Evolutionary conservation across 2,797 vertebrate genomes (phyloP), one percentile per base, ranked within the genome.

Genomic region (Varecia variegata): DNA sequence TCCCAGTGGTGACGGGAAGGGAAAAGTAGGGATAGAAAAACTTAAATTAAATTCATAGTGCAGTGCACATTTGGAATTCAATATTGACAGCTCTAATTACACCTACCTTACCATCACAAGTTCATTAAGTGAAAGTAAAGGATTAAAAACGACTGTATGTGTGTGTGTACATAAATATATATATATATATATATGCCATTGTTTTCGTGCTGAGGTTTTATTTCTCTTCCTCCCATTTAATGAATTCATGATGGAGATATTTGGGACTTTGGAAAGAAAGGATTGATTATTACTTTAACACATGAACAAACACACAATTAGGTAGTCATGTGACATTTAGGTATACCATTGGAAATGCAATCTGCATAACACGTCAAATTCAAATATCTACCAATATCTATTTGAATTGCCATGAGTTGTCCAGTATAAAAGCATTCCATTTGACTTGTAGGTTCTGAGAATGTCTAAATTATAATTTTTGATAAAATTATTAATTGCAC

Each of bases 21-120:
- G 96, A 98, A 97, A 97, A 96, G 68, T 94, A 97, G 94, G 98
- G 96, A 98, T 94, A 96, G 70, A 96, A 93, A 98, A 98, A 98
- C 96, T 98, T 98, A 98, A 98, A 99, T 98, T 99, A 98, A 98
- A 99, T 98, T 98, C 97, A 97, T 98, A 98, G 80, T 94, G 96
- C 94, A 96, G 68, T 97, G 89, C 82, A 94, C 97, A 98, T 97
- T 97, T 97, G 82, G 96, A 98, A 98, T 98, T 97, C 97, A 97
- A 89, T 98, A 98, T 97, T 98, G 98, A 98, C 98, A 98, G 95
- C 93, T 98, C 97, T 98, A 98, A 98, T 99, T 98, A 98, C 68
- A 98, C 85, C 88, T 94, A 90, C 95, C 96, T 98, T 98, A 96
- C 96, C 82, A 97, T 96, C 98, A 98, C 94, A 97, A 97, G 79